These are phyloP conservation scores for Platygyra sinensis DNA, from an alignment of 64 coral and sea anemone genomes.

Conservation along the genomic window DNA sequence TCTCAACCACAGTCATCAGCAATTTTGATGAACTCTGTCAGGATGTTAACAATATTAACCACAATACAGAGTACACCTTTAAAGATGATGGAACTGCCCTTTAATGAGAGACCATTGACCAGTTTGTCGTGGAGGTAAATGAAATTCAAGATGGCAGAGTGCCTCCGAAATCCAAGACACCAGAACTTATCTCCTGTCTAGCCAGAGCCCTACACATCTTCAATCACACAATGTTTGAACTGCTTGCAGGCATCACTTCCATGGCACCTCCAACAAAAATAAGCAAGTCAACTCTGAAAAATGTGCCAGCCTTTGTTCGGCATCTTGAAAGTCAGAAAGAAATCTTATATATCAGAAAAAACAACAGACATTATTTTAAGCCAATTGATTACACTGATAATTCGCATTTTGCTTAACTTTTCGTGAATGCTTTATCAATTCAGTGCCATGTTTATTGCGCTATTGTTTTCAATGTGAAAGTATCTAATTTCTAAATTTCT, in stretches of 20 bases:
- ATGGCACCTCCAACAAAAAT: background rate
- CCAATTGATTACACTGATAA: background rate
- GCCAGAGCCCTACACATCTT: slow-evolving; percentile 13
- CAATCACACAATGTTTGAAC: background rate
- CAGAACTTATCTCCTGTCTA: slow-evolving; percentile 40
- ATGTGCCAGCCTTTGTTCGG: background rate
- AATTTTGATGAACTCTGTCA: background rate
- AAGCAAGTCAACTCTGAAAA: background rate
- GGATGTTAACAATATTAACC: background rate
- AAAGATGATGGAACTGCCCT: background rate
- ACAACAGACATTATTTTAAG: background rate
- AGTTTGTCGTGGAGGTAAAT: slow-evolving; percentile 13
- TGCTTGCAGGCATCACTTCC: background rate
- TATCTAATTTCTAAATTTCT: too few relatives aligned
- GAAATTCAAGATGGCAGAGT: slow-evolving; percentile 38
- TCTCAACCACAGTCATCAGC: background rate
- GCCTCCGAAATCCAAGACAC: slow-evolving; percentile 28
- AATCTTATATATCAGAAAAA: too few relatives aligned
- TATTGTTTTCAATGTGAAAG: too few relatives aligned
- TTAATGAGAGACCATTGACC: background rate
- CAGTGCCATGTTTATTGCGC: background rate
- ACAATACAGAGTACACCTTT: background rate
- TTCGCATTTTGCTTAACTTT: background rate
- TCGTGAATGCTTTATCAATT: background rate
- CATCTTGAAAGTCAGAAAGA: too few relatives aligned